These are phyloP conservation scores for Pollimyrus isidori DNA, from an alignment of 2,113 vertebrate species.

Conservation along the genomic window DNA sequence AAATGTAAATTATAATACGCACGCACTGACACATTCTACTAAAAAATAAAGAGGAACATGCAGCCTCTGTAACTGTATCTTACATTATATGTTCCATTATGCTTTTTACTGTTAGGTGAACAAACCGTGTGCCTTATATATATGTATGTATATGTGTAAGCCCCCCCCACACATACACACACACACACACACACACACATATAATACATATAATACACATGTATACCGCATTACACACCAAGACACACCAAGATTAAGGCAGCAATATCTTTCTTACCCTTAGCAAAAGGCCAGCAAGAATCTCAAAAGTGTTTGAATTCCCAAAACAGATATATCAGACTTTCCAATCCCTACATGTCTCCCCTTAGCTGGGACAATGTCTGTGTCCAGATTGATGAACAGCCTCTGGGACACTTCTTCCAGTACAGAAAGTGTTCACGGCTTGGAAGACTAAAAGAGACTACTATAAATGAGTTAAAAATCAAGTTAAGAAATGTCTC, in stretches of 20 bases:
- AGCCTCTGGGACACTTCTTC: neutral
- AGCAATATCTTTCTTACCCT: neutral
- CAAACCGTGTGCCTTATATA: neutral
- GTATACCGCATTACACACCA: neutral
- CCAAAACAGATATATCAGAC: neutral
- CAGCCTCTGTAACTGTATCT: neutral
- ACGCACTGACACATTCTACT: neutral
- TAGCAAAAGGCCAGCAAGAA: neutral
- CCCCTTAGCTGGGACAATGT: neutral
- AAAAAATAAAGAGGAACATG: neutral
- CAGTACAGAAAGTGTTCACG: neutral
- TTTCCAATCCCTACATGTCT: neutral
- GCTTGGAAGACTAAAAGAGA: neutral
- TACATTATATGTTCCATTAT: neutral
- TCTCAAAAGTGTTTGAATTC: neutral
- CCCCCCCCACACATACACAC: neutral
- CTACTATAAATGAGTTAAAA: conserved; percentile 3
- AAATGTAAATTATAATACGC: neutral
- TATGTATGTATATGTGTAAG: neutral
- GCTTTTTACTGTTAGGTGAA: neutral
- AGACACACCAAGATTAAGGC: neutral
- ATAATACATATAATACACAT: neutral
- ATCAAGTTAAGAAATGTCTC: neutral
- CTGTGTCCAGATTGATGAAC: neutral
- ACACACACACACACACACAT: neutral